Base-by-base conservation (phyloP, 2,797 vertebrate genomes). In the Hozukius guyotensis region DNA sequence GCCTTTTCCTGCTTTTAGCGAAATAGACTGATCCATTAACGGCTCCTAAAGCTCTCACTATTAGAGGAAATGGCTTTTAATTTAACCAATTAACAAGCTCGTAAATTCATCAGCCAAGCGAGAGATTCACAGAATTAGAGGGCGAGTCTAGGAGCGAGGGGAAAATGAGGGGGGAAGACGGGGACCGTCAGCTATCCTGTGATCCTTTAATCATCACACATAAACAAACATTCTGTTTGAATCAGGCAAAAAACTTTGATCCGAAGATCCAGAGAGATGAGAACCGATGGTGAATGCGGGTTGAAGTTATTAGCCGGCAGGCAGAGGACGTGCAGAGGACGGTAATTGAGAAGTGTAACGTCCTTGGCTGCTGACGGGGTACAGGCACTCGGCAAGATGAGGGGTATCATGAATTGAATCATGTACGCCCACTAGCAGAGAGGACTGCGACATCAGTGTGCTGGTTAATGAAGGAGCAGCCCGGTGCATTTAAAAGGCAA, bases 61-160 rank as follows among this genome's bases (percentile, higher is more conserved):
- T 93, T 86, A 85, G 24, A 85, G 83, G 78, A 85, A 92, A 92
- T 73, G 57, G 80, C 84, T 92, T 93, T 94, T 92, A 91, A 94
- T 95, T 90, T 88, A 71, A 55, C 81, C 84, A 92, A 78, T 93
- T 89, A 94, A 87, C 75, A 80, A 81, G 82, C 46, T 25, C 13
- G 65, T 87, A 82, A 89, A 94, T 90, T 87, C 75, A 75, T 82
- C 78, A 55, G 20, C 13, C 4, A 16, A 72, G 49, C 3, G 2
- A 6, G 46, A 68, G 59, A 78, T 74, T 74, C 10, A 29, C n/a
- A 1, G 65, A 76, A 80, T 84, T 52, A 63, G 31, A 64, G 49
- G 27, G 53, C 1, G 12, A 62, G 64, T 24, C 16, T 1, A n/a
- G 52, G 31, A 61, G 52, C 5, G 34, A 67, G n/a, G 32, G 11